These are phyloP conservation scores for Polydrusus tereticollis DNA, from an alignment of 2,888 invertebrate species.

Conservation along the genomic window DNA sequence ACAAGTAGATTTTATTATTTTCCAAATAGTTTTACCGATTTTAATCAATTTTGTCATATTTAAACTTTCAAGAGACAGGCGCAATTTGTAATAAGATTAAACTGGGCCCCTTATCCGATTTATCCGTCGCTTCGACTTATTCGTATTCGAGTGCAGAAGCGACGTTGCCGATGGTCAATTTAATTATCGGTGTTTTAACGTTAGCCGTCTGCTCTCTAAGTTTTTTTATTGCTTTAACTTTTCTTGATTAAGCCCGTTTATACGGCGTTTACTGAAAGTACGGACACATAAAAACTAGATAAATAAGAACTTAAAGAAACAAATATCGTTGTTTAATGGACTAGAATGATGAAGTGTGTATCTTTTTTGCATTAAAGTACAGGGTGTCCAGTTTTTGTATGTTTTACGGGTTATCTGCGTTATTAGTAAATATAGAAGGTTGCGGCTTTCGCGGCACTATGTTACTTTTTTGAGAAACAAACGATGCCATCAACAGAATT, in stretches of 20 bases:
- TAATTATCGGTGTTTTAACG: slow-evolving; percentile 28
- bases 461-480: too few species aligned
- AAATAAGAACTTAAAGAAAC: not conserved
- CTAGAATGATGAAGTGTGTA: too few species aligned
- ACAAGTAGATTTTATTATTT: not conserved
- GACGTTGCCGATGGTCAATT: slow-evolving; percentile 28
- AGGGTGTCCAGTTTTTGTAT: too few species aligned
- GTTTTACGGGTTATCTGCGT: too few species aligned
- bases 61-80: slow-evolving; percentile 29
- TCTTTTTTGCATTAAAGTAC: too few species aligned
- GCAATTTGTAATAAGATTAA: slow-evolving; percentile 36
- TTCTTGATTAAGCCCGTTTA: not conserved
- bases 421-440: too few species aligned
- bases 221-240: slow-evolving; percentile 7
- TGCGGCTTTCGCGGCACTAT: too few species aligned
- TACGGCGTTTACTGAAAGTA: not conserved
- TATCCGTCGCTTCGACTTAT: slow-evolving; percentile 33
- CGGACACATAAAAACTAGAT: not conserved
- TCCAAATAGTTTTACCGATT: not conserved
- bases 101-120: slow-evolving; percentile 36
- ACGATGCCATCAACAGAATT: too few species aligned
- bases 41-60: slow-evolving; percentile 12
- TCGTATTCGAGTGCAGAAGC: slow-evolving; percentile 32
- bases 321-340: too few species aligned
- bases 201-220: slow-evolving; percentile 19